phyloP scores from a whole-genome alignment of 2,888 invertebrate species.

The Apodemia zela region DNA sequence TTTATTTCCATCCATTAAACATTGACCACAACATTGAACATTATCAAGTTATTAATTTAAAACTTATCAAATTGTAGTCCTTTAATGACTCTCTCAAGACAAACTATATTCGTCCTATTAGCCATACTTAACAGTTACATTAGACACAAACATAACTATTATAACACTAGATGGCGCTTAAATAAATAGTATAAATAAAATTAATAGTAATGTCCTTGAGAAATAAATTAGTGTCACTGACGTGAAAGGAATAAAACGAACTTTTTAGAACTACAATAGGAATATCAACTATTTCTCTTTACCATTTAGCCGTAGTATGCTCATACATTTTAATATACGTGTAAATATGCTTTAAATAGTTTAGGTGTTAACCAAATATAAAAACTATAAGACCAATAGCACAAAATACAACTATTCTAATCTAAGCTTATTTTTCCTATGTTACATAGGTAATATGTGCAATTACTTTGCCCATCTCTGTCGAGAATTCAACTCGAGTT shows the following conservation, averaged over 20 bases:
- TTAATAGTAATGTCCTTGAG: constrained; percentile 9
- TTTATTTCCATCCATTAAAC: not conserved
- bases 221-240: not conserved
- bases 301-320: not conserved
- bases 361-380: not conserved
- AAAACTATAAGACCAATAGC: not conserved
- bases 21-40: not conserved
- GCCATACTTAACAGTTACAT: constrained; percentile 6
- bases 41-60: not conserved
- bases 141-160: constrained; percentile 8
- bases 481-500: not conserved
- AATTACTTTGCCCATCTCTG: not conserved
- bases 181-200: constrained; percentile 12
- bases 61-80: not conserved
- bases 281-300: not conserved
- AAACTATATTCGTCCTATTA: not conserved
- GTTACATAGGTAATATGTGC: not conserved
- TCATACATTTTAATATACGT: not conserved
- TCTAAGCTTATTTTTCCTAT: not conserved
- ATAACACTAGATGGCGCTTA: constrained; percentile 14
- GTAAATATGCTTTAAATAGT: not conserved
- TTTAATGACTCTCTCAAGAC: not conserved
- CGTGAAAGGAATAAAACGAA: not conserved
- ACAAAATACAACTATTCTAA: not conserved
- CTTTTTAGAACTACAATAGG: not conserved